Evolutionary conservation across 2,113 vertebrate species (phyloP).

Genomic region (Camelus dromedarius): DNA sequence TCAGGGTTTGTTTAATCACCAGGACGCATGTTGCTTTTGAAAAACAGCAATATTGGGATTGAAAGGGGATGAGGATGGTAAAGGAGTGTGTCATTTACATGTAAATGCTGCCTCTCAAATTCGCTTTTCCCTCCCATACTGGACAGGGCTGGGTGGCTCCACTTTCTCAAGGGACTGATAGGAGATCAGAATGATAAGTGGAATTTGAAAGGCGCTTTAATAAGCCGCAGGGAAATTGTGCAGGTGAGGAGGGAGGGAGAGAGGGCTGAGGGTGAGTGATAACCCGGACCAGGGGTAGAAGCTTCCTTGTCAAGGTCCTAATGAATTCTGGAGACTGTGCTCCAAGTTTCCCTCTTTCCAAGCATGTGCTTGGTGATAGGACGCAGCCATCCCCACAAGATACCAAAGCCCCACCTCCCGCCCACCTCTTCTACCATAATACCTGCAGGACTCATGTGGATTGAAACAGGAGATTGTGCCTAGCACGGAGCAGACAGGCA

Average conservation of each 20-base stretch:
- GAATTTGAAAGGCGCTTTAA: slow-evolving; percentile 42
- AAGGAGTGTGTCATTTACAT: slow-evolving; percentile 70
- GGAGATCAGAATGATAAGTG: slow-evolving; percentile 62
- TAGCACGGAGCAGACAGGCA: neutral
- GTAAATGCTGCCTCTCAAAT: slow-evolving; percentile 63
- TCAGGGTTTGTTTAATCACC: slow-evolving; percentile 68
- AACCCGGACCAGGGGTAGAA: neutral
- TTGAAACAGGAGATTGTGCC: neutral
- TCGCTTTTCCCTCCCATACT: neutral
- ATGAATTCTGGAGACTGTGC: neutral
- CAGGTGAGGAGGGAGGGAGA: neutral
- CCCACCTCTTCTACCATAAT: neutral
- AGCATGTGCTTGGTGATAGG: too few relatives aligned
- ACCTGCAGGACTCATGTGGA: neutral
- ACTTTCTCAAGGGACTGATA: slow-evolving; percentile 62
- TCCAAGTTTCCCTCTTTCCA: neutral
- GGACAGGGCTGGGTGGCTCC: slow-evolving; percentile 64
- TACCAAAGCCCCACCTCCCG: neutral
- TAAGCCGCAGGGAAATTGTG: neutral
- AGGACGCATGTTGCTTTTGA: slow-evolving; percentile 50
- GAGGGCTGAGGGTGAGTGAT: neutral
- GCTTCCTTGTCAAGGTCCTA: neutral
- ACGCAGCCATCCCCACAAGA: neutral
- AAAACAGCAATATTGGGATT: slow-evolving; percentile 39
- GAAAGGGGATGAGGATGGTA: slow-evolving; percentile 11